A percentile compares a stretch with the other conserved stretches of the same genome.
These are phyloP conservation scores for Xanthia togata DNA, from an alignment of 2,888 invertebrate genomes.

Conservation along the genomic window DNA sequence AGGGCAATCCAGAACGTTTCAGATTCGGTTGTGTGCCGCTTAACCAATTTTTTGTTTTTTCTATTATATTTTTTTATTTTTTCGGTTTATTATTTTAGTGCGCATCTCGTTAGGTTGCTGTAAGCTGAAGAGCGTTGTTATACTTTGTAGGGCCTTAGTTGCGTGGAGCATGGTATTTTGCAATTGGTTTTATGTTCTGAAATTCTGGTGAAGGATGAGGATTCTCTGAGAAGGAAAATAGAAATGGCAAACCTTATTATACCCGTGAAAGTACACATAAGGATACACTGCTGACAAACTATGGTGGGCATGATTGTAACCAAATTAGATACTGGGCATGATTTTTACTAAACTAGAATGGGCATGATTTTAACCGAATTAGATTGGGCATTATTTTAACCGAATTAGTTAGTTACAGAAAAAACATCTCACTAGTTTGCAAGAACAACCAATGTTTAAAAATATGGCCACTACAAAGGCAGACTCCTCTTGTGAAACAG, in stretches of 20 bases:
- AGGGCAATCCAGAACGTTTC: conserved; percentile 88
- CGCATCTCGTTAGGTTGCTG: conserved; percentile 76
- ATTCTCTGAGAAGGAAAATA: conserved; percentile 1
- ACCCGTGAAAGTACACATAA: neutral
- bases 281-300: neutral
- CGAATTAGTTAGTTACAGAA: too few species aligned
- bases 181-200: conserved; percentile 23
- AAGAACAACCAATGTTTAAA: neutral
- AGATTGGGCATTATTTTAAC: too few species aligned
- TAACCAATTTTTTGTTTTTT: conserved; percentile 81
- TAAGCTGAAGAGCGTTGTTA: conserved; percentile 73
- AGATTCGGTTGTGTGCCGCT: conserved; percentile 86
- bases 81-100: conserved; percentile 84
- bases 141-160: conserved; percentile 69
- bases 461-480: neutral
- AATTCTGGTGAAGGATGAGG: conserved; percentile 5
- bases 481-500: neutral
- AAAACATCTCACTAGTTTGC: neutral
- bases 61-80: conserved; percentile 72
- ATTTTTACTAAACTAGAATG: too few species aligned
- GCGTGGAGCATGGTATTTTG: conserved; percentile 69
- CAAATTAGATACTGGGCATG: too few species aligned
- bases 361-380: too few species aligned
- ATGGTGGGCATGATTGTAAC: neutral
- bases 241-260: neutral